phyloP scores from a whole-genome alignment of 53 echinoderm and acorn worm genomes.

The Temnopleurus reevesii region DNA sequence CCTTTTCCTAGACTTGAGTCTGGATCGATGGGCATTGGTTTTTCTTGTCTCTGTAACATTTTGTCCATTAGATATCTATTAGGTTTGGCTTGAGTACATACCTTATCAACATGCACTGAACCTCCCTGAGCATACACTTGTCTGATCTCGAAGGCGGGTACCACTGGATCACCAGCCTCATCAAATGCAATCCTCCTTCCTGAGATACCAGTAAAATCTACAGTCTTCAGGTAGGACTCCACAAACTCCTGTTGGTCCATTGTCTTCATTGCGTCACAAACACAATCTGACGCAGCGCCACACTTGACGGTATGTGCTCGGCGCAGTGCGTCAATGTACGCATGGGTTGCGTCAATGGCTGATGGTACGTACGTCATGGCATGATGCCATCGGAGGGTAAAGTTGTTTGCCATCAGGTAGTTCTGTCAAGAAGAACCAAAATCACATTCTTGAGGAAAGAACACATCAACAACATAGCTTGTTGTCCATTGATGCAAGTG shows the following conservation, averaged over 20 bases:
- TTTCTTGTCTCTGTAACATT: too few species aligned
- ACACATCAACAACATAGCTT: too few species aligned
- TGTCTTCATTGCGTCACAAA: conserved; percentile 56
- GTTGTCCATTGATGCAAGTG: too few species aligned
- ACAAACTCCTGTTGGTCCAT: conserved; percentile 11
- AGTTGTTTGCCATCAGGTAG: background rate
- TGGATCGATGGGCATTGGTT: too few species aligned
- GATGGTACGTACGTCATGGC: background rate
- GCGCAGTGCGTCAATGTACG: conserved; percentile 54
- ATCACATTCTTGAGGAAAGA: too few species aligned
- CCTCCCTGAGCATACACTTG: conserved; percentile 50
- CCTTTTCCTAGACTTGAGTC: too few species aligned
- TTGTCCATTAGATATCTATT: too few species aligned
- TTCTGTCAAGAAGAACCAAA: background rate
- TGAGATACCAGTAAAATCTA: conserved; percentile 61
- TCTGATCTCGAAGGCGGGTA: conserved; percentile 44
- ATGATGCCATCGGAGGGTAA: background rate
- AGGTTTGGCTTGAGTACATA: too few species aligned
- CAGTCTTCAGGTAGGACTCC: conserved; percentile 50
- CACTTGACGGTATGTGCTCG: conserved; percentile 59
- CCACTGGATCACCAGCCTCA: conserved; percentile 53
- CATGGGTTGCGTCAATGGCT: conserved; percentile 52
- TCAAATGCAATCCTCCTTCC: conserved; percentile 58
- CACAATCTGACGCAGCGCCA: conserved; percentile 17
- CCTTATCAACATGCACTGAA: background rate